Percentiles rank a stretch among this genome's conserved stretches.
Conservation (phyloP, 2,113 vertebrate genomes). For the human region GRCh38 chr13:109697001-109697500, state of each 20-base stretch:
- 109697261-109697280: not conserved
- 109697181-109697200: not conserved
- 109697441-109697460: not conserved
- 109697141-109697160: not conserved
- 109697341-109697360: not conserved
- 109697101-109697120: not conserved
- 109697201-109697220: not conserved
- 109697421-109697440: not conserved
- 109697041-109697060: not conserved
- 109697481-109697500: not conserved
- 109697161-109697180: not conserved
- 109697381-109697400: not conserved
- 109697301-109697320: not conserved
- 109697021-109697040: not conserved
- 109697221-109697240: not conserved
- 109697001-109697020: not conserved
- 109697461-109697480: not conserved
- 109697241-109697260: not conserved
- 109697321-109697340: not conserved
- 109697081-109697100: not conserved
- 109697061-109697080: fast-evolving
- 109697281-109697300: not conserved
- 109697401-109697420: not conserved
- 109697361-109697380: not conserved
- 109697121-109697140: not conserved